Percentiles rank a stretch among this genome's conserved stretches.
Evolutionary conservation across 2,797 vertebrate species (phyloP).

Genomic region (Notoglanidium macrostoma): DNA sequence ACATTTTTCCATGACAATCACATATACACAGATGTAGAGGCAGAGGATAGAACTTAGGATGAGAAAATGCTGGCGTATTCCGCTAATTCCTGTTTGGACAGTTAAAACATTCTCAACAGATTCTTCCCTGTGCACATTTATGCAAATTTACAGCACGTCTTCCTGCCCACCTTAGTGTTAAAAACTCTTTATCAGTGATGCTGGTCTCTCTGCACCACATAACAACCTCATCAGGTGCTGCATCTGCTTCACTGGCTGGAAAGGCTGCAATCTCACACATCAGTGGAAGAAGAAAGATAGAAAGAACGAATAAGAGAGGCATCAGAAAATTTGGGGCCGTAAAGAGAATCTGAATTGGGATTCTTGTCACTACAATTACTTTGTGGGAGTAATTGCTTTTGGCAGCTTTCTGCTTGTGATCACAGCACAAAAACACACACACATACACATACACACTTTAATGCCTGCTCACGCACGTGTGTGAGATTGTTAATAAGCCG

Average conservation of each 20-base stretch:
- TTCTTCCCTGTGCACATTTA: not conserved
- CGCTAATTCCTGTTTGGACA: not conserved
- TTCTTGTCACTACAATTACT: conserved; percentile 51
- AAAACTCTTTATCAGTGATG: conserved; percentile 21
- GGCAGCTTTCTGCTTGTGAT: conserved; percentile 47
- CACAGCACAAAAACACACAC: conserved; percentile 37
- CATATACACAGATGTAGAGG: too few species aligned
- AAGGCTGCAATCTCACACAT: conserved; percentile 57
- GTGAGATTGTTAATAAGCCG: conserved; percentile 6
- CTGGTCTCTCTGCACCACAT: conserved; percentile 38
- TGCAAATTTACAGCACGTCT: not conserved
- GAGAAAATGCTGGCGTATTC: not conserved
- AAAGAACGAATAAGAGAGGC: conserved; percentile 14
- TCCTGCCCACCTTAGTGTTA: conserved; percentile 18
- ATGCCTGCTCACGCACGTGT: conserved; percentile 26
- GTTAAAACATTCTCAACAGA: not conserved
- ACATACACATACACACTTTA: conserved; percentile 21
- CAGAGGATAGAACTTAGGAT: not conserved
- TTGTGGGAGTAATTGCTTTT: conserved; percentile 54
- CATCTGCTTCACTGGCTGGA: conserved; percentile 51
- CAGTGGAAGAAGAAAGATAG: conserved; percentile 45
- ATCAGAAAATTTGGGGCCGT: conserved; percentile 18
- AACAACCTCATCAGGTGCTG: conserved; percentile 53
- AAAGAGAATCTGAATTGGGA: conserved; percentile 46
- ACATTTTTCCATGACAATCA: not conserved